A percentile compares a stretch with the other conserved stretches of the same genome.
phyloP scores from a whole-genome alignment of 2,113 vertebrate genomes.

The Cottus gobio region DNA sequence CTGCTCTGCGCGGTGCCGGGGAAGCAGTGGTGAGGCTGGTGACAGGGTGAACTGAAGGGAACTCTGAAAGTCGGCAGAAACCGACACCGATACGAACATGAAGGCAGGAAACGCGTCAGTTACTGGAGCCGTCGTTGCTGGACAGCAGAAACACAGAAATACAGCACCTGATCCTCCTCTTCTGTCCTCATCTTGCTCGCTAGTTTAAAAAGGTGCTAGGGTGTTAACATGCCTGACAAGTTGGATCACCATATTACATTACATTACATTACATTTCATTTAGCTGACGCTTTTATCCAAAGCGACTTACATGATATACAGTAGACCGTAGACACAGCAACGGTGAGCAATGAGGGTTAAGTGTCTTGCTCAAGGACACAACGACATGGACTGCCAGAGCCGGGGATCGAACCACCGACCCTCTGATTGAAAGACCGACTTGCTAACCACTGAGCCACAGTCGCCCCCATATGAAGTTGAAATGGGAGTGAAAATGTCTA shows the following conservation, averaged over 20 bases:
- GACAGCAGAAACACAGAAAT: slow-evolving; percentile 12
- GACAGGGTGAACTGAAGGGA: slow-evolving; percentile 63
- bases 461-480: not conserved
- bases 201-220: not conserved
- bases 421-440: too few species aligned
- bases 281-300: too few species aligned
- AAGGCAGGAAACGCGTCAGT: slow-evolving; percentile 3
- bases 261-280: too few species aligned
- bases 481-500: not conserved
- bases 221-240: slow-evolving; percentile 4
- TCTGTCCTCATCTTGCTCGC: not conserved
- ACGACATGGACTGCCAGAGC: too few species aligned
- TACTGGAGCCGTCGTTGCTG: slow-evolving; percentile 17
- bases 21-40: slow-evolving; percentile 59
- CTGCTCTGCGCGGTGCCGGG: slow-evolving; percentile 66
- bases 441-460: too few species aligned
- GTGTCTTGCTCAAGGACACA: too few species aligned
- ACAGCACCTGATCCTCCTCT: not conserved
- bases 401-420: too few species aligned
- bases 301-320: too few species aligned
- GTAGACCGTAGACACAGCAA: too few species aligned
- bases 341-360: too few species aligned
- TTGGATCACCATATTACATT: too few species aligned
- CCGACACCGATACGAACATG: slow-evolving; percentile 21
- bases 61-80: slow-evolving; percentile 63